Evolutionary conservation across 2,888 invertebrate species (phyloP).

Genomic region (Ellobium chinense): DNA sequence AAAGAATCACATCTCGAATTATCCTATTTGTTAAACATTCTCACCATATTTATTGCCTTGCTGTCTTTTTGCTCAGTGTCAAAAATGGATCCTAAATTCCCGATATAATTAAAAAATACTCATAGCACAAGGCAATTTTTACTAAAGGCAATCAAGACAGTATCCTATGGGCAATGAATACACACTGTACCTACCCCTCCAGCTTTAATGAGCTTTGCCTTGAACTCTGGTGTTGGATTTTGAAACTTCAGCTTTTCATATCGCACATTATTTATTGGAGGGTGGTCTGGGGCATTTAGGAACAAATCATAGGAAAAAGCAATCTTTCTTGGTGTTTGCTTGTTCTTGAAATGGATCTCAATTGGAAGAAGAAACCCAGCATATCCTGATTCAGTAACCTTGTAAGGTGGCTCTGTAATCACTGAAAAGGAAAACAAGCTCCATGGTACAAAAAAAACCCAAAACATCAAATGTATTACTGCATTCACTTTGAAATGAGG

Average conservation of each 20-base stretch:
- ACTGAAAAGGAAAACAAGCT: slow-evolving; percentile 83
- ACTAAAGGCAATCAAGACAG: no score
- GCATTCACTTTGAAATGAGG: no score
- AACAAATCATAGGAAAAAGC: slow-evolving; percentile 88
- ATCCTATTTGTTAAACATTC: neutral
- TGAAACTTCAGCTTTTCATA: slow-evolving; percentile 91
- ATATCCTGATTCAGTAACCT: slow-evolving; percentile 95
- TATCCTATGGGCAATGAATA: no score
- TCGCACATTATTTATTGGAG: slow-evolving; percentile 85
- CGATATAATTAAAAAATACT: no score
- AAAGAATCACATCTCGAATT: neutral
- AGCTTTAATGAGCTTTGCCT: slow-evolving; percentile 90
- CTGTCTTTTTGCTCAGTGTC: no score
- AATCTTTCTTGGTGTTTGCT: slow-evolving; percentile 93
- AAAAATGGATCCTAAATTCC: no score
- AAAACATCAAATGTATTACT: no score
- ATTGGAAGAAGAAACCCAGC: slow-evolving; percentile 95
- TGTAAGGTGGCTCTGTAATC: slow-evolving; percentile 93
- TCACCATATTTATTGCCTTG: no score
- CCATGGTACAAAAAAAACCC: no score
- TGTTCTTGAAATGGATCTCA: slow-evolving; percentile 89
- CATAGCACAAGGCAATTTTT: no score
- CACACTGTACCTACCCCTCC: slow-evolving; percentile 86
- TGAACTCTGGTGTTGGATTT: slow-evolving; percentile 93
- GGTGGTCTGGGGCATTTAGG: slow-evolving; percentile 87